Evolutionary conservation across 2,113 vertebrate species (phyloP).

Genomic region (Scalopus aquaticus): DNA sequence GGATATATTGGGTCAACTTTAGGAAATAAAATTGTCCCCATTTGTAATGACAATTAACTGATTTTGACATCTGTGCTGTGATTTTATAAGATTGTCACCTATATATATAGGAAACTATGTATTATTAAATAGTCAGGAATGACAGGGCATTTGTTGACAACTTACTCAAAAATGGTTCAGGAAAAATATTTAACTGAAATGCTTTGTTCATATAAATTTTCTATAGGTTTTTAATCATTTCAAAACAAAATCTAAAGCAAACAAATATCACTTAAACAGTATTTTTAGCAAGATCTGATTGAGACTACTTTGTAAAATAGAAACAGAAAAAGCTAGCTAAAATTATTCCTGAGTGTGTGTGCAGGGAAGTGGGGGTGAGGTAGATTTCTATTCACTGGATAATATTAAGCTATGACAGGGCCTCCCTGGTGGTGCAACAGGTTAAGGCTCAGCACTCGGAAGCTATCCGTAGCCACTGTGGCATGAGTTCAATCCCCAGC

Average conservation of each 20-base stretch:
- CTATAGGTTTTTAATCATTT: neutral
- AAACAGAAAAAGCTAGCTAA: neutral
- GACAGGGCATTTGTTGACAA: neutral
- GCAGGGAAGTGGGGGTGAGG: neutral
- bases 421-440: too few relatives aligned
- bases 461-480: too few relatives aligned
- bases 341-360: accelerated
- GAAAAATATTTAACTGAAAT: neutral
- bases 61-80: neutral
- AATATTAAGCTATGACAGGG: neutral
- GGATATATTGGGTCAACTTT: neutral
- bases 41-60: neutral
- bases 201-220: neutral
- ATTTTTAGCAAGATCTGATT: neutral
- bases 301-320: neutral
- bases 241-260: neutral
- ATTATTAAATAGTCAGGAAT: neutral
- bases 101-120: neutral
- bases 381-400: neutral
- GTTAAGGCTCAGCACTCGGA: too few relatives aligned
- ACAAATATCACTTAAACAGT: neutral
- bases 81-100: neutral
- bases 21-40: constrained; percentile 2
- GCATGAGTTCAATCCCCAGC: too few relatives aligned
- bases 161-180: neutral